A percentile compares a stretch with the other conserved stretches of the same genome.
These are phyloP conservation scores for Otis tarda DNA, from an alignment of 2,113 vertebrate genomes.

Conservation along the genomic window DNA sequence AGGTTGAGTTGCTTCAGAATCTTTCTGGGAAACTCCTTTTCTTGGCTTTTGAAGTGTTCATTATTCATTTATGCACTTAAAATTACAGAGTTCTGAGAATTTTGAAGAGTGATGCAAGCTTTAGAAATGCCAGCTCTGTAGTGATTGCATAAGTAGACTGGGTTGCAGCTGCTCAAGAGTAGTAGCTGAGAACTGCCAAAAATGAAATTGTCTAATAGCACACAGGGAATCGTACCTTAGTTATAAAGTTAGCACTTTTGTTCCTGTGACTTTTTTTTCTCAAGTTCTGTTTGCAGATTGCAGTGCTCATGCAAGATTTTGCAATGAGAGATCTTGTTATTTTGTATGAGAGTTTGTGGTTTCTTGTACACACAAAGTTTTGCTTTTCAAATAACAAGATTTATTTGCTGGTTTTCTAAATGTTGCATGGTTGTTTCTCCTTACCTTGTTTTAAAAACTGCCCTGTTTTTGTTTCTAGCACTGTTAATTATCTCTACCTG, in stretches of 20 bases:
- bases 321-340: neutral
- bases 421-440: neutral
- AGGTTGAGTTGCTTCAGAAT: neutral
- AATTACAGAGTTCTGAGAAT: neutral
- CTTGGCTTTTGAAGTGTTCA: neutral
- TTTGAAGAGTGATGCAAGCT: neutral
- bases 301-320: neutral
- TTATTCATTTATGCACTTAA: neutral
- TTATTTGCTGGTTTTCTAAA: neutral
- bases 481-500: neutral
- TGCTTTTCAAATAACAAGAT: neutral
- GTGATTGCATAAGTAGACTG: neutral
- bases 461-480: neutral
- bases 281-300: neutral
- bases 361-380: accelerated
- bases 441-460: neutral
- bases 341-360: neutral
- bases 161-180: neutral
- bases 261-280: neutral
- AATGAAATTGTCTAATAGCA: neutral
- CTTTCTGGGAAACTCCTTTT: neutral
- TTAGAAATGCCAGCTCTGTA: neutral
- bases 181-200: neutral
- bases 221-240: neutral
- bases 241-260: neutral